Evolutionary conservation across 2,113 vertebrate genomes (phyloP).

Genomic region (Periophthalmus modestus): DNA sequence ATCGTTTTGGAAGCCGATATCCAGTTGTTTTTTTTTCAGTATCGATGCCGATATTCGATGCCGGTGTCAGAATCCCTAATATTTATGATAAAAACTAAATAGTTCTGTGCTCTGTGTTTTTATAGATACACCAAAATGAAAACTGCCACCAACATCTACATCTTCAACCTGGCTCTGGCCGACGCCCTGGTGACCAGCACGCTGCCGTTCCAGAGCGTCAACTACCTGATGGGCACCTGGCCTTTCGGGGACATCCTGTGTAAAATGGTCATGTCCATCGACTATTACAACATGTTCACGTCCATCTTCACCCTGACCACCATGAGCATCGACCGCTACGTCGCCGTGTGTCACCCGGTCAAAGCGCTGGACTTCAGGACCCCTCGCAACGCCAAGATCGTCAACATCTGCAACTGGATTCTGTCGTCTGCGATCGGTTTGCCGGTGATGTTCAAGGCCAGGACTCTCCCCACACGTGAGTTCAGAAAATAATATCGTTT

Average conservation of each 20-base stretch:
- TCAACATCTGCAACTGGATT: constrained; percentile 98
- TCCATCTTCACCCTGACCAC: constrained; percentile 98
- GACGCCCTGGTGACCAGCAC: constrained; percentile 96
- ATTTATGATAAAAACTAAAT: no score
- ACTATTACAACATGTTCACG: constrained; percentile 99
- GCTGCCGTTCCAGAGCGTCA: constrained; percentile 96
- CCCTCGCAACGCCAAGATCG: constrained; percentile 94
- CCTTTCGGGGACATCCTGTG: constrained; percentile 92
- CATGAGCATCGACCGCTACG: constrained; percentile 98
- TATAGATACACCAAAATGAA: constrained; percentile 99
- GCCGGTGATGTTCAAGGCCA: constrained; percentile 98
- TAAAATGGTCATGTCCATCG: constrained; percentile 96
- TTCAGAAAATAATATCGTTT: background rate
- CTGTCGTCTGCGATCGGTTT: constrained; percentile 97
- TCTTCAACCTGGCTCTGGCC: constrained; percentile 96
- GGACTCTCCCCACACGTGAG: constrained; percentile 75
- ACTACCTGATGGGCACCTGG: constrained; percentile 98
- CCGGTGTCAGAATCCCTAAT: no score
- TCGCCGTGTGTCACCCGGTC: constrained; percentile 96
- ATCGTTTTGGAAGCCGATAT: no score
- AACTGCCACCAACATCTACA: constrained; percentile 99
- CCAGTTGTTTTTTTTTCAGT: no score
- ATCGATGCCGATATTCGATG: no score
- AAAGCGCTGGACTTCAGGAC: constrained; percentile 97
- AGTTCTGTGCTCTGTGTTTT: constrained; percentile 3